phyloP scores from a whole-genome alignment of 2,888 invertebrate species.

The Perdita meconis region DNA sequence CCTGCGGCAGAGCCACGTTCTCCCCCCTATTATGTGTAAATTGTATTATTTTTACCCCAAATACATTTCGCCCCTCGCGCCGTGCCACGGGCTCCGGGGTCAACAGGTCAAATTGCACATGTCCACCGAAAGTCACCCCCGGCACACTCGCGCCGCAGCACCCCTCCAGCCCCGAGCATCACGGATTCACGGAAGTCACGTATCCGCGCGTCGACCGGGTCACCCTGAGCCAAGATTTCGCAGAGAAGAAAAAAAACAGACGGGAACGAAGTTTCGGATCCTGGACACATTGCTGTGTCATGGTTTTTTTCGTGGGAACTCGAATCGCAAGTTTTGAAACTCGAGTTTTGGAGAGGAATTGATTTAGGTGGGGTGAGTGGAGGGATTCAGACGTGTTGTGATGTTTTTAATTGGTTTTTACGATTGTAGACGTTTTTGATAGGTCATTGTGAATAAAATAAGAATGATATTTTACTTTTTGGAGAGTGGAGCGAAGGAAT shows the following conservation, averaged over 20 bases:
- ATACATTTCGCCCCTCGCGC: constrained; percentile 79
- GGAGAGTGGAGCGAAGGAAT: no score
- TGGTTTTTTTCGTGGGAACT: constrained; percentile 25
- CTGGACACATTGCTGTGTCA: constrained; percentile 7
- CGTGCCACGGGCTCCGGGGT: constrained; percentile 74
- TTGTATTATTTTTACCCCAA: constrained; percentile 85
- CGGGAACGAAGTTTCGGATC: background rate
- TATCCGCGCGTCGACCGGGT: constrained; percentile 42
- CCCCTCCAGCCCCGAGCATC: constrained; percentile 33
- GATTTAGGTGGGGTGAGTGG: no score
- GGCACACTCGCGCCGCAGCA: constrained; percentile 36
- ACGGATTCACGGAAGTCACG: constrained; percentile 54
- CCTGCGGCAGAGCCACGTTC: constrained; percentile 62
- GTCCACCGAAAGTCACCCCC: constrained; percentile 81
- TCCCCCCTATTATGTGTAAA: constrained; percentile 83
- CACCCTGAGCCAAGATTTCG: constrained; percentile 8
- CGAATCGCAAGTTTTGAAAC: background rate
- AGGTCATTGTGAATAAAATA: no score
- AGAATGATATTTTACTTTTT: no score
- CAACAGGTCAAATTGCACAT: constrained; percentile 84
- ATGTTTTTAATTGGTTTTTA: no score
- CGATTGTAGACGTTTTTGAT: no score
- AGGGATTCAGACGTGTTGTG: no score
- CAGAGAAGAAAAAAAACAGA: background rate
- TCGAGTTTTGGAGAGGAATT: background rate